Base-by-base conservation (phyloP, 37 sponge, comb jelly and placozoan genomes). In the Axinella damicornis region DNA sequence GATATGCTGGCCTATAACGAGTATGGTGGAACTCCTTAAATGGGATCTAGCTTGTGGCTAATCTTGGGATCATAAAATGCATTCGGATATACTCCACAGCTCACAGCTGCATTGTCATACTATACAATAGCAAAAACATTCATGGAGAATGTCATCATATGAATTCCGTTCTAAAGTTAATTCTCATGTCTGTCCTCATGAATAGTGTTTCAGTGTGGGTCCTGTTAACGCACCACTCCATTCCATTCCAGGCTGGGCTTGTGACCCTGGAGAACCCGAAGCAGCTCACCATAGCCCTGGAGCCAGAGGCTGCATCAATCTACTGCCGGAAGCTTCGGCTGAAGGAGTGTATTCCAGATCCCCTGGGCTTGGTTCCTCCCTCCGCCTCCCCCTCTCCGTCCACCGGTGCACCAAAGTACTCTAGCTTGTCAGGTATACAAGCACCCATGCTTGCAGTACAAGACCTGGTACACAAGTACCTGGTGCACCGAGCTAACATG, bases 301-400 rank as follows among this genome's bases (percentile, higher is more conserved):
- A 92, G 64, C 93, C 93, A 55, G 93, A 92, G 53, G 93, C 94
- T 27, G 89, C 94, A 41, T 89, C 89, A 39, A 86, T 88, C 78
- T 86, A 84, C 67, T 86, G 82, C 37, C 76, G 71, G n/a, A 76
- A 75, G 57, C 77, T 88, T 39, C 88, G 86, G 17, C 41, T 71
- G 5, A 46, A 41, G 30, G 83, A 82, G 34, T 86, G 82, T 52
- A 46, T 92, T 52, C 78, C 56, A 32, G 84, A 91, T 28, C 35
- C 78, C 22, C 78, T 58, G 6, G 36, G 68, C 39, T 37, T 65
- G 2, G 33, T 74, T 65, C 53, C 85, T 40, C 58, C 87, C 13
- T 55, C 87, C 2, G 60, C n/a, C 34, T 55, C 76, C 9, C 78
- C 83, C 24, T 84, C 85, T 21, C 83, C 89, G 14, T 84, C 85